Base-by-base conservation (phyloP, 1,140 invertebrate species). In the Trichomalopsis sarcophagae region DNA sequence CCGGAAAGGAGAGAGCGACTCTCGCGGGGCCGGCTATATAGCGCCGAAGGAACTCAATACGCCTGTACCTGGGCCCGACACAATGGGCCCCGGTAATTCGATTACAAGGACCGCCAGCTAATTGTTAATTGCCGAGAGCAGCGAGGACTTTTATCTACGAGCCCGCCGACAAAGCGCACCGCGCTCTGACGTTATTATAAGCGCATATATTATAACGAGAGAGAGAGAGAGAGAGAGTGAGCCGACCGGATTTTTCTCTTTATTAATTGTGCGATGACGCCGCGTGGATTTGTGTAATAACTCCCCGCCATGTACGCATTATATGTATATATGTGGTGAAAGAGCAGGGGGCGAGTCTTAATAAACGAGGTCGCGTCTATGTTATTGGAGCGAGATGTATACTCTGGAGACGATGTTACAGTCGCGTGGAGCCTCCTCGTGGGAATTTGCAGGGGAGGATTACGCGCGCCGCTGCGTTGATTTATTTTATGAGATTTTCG, bases 31-130 rank as follows among this genome's bases (percentile, higher is more conserved):
- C 14, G 5, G 44, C 71, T 88, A 81, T 88, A 81, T 88, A 87
- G 85, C 81, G 86, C 85, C 71, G 84, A 86, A 88, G 92, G 90
- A 93, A 93, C 85, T 91, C 89, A 93, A 93, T 93, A 93, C 91
- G 91, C 91, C 92, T 93, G 92, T 93, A 92, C 92, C 91, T 91
- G 91, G 88, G 84, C 88, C 92, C 92, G 92, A 93, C 92, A 93
- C 92, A 85, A 85, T 85, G 92, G 86, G 89, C 78, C 87, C 87
- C 82, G 89, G 92, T 93, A 93, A 93, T 93, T 93, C 91, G 92
- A 93, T 93, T 93, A 93, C 92, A 93, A 93, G 92, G 90, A 93
- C 92, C 92, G 92, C 92, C 92, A 90, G 92, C 91, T 93, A 93
- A 93, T 93, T 93, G 92, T 93, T 93, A 93, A 93, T 93, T 93